Evolutionary conservation across 2,888 invertebrate genomes (phyloP).

Genomic region (Troilus luridus): DNA sequence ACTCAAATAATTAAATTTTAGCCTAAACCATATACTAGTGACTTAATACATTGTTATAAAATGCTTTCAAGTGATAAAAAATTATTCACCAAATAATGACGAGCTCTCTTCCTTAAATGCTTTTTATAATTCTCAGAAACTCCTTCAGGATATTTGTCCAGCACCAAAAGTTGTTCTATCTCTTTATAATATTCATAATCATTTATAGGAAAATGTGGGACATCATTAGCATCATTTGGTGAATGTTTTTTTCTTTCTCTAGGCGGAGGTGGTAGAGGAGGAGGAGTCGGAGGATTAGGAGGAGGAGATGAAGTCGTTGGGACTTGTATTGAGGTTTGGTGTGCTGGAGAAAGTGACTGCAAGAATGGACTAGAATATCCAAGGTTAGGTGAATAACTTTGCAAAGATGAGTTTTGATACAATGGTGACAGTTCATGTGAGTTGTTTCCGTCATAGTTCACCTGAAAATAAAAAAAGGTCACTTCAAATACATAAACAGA

Average conservation of each 20-base stretch:
- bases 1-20: not conserved
- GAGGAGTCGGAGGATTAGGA: constrained; percentile 7
- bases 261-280: constrained; percentile 53
- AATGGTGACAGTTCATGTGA: constrained; percentile 50
- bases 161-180: constrained; percentile 62
- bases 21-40: not conserved
- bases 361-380: constrained; percentile 27
- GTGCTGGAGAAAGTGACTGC: constrained; percentile 20
- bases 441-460: constrained; percentile 61
- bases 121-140: constrained; percentile 64
- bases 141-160: constrained; percentile 61
- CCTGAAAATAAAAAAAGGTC: constrained; percentile 54
- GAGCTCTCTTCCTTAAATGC: constrained; percentile 63
- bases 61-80: not conserved
- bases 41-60: not conserved
- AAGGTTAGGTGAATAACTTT: not conserved
- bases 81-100: constrained; percentile 64
- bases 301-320: constrained; percentile 29
- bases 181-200: constrained; percentile 64
- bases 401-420: not conserved
- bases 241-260: constrained; percentile 14
- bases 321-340: not conserved
- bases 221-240: constrained; percentile 48
- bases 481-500: not conserved
- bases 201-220: constrained; percentile 63